Conservation (phyloP, 2,888 invertebrate species). For the Enoplolaimus lenunculus region DNA sequence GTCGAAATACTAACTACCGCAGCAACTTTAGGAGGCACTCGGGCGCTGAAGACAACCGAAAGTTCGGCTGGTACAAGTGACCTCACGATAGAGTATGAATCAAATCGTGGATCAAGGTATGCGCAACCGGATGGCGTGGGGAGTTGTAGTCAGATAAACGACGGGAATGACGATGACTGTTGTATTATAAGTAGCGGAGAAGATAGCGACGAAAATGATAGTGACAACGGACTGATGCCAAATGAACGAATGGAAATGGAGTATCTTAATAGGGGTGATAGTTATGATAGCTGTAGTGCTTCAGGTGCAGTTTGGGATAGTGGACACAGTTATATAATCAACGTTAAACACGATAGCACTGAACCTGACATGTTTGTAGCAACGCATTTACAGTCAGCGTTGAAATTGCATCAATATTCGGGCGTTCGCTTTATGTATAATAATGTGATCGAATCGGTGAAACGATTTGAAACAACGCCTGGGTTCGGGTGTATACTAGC, state of each 20-base stretch:
- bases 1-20: no score
- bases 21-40: not conserved
- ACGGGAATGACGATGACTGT: no score
- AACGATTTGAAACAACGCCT: slow-evolving; percentile 58
- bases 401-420: slow-evolving; percentile 22
- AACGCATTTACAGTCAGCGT: slow-evolving; percentile 5
- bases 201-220: slow-evolving; percentile 1
- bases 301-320: not conserved
- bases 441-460: slow-evolving; percentile 83
- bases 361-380: slow-evolving; percentile 19
- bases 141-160: no score
- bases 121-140: no score
- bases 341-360: slow-evolving; percentile 6
- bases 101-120: not conserved
- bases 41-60: not conserved
- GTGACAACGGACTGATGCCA: not conserved
- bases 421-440: slow-evolving; percentile 90
- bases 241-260: not conserved
- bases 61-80: not conserved
- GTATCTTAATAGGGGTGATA: not conserved
- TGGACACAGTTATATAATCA: slow-evolving; percentile 13
- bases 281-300: not conserved
- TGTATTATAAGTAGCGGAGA: not conserved
- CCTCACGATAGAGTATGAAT: not conserved
- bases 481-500: slow-evolving; percentile 96